A percentile compares a stretch with the other conserved stretches of the same genome.
These are phyloP conservation scores for Baccha elongata DNA, from an alignment of 2,888 invertebrate genomes.

Conservation along the genomic window DNA sequence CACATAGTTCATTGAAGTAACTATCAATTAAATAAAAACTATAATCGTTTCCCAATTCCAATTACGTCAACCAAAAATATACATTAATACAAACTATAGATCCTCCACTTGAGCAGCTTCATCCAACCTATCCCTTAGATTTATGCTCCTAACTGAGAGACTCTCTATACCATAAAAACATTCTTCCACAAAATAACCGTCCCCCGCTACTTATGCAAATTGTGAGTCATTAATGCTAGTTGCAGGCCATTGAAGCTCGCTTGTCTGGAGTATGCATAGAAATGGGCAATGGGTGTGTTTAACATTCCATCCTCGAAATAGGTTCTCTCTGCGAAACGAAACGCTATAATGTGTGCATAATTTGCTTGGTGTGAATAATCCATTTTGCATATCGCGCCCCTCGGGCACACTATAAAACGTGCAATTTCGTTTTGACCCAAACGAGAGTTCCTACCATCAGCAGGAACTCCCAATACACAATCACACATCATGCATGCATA, in stretches of 20 bases:
- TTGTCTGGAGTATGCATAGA: conserved; percentile 13
- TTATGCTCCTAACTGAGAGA: background rate
- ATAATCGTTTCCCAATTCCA: too few relatives aligned
- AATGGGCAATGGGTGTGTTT: background rate
- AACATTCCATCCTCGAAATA: conserved; percentile 18
- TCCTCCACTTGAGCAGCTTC: background rate
- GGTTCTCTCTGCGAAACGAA: conserved; percentile 17
- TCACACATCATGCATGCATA: background rate
- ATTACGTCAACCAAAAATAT: too few relatives aligned
- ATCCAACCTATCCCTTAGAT: background rate
- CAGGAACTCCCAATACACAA: conserved; percentile 16
- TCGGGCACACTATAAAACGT: conserved; percentile 43
- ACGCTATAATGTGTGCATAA: conserved; percentile 62
- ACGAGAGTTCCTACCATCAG: too few relatives aligned
- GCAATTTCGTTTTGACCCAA: conserved; percentile 50
- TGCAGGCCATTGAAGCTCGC: conserved; percentile 51
- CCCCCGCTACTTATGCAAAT: conserved; percentile 62
- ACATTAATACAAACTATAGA: too few relatives aligned
- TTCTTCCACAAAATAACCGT: conserved; percentile 17
- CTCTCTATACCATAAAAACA: background rate
- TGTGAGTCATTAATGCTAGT: conserved; percentile 69
- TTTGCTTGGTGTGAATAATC: conserved; percentile 66
- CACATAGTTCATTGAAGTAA: too few relatives aligned
- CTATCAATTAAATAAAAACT: too few relatives aligned
- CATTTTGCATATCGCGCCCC: conserved; percentile 41